Evolutionary conservation across 2,888 invertebrate genomes (phyloP).

Genomic region (Mesorhabditis sp.): DNA sequence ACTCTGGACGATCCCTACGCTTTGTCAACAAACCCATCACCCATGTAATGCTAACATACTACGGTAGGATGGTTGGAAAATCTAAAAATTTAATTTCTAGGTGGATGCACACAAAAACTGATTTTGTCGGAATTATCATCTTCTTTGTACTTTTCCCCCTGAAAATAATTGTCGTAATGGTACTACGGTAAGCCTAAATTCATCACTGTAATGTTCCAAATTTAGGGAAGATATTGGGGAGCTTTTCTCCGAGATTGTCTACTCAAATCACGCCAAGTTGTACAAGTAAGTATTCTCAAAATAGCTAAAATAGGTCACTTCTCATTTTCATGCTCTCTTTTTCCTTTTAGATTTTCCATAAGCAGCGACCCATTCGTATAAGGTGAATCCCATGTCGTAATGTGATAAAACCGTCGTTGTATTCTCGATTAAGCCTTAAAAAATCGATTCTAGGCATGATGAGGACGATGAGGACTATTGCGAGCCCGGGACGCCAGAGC

Average conservation of each 20-base stretch:
- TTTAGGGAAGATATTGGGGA: slow-evolving; percentile 34
- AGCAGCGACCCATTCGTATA: slow-evolving; percentile 11
- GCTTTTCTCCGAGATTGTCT: slow-evolving; percentile 29
- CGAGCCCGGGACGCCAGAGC: neutral
- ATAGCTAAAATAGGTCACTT: too few species aligned
- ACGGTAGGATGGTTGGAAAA: neutral
- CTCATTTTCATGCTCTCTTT: too few species aligned
- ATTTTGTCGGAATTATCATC: slow-evolving; percentile 27
- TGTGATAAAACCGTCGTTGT: neutral
- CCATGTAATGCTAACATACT: neutral
- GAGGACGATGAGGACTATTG: neutral
- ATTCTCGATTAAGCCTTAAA: too few species aligned
- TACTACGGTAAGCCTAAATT: slow-evolving; percentile 17
- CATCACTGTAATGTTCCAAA: neutral
- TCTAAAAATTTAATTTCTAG: neutral
- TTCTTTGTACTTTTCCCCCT: slow-evolving; percentile 36
- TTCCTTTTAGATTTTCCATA: slow-evolving; percentile 6
- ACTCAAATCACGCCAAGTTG: slow-evolving; percentile 12
- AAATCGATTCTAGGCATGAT: neutral
- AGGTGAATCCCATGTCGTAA: neutral
- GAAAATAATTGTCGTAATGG: slow-evolving; percentile 31
- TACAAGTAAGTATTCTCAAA: slow-evolving; percentile 3
- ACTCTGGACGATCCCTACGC: neutral
- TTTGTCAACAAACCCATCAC: neutral
- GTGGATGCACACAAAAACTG: slow-evolving; percentile 32